phyloP scores from a whole-genome alignment of 1,140 invertebrate species.

The Hycleus cichorii region DNA sequence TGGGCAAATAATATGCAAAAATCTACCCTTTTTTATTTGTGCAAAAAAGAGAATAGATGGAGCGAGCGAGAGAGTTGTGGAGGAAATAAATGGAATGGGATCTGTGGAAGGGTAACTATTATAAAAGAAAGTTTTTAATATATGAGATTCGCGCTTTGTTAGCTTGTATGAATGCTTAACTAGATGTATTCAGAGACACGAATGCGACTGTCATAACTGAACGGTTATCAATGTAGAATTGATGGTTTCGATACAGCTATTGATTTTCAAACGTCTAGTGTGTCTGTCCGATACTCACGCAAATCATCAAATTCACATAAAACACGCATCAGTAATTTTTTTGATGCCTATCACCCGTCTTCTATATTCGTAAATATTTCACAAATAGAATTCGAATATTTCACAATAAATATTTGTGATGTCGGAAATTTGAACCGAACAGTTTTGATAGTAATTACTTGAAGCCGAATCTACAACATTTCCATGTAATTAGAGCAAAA shows the following conservation, averaged over 20 bases:
- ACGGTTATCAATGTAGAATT: constrained; percentile 42
- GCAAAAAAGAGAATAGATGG: neutral
- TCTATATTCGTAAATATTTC: no score
- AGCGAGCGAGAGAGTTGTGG: neutral
- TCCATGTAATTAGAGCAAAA: no score
- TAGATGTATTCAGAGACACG: constrained; percentile 42
- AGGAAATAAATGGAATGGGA: neutral
- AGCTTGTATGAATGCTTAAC: constrained; percentile 40
- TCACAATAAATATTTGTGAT: neutral
- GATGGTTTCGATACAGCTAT: constrained; percentile 33
- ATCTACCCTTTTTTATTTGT: constrained; percentile 19
- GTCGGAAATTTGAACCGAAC: neutral
- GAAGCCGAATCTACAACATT: no score
- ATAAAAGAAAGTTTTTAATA: constrained; percentile 22
- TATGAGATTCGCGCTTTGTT: constrained; percentile 40
- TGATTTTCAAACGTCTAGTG: constrained; percentile 23
- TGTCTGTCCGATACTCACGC: constrained; percentile 13
- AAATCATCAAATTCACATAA: constrained; percentile 27
- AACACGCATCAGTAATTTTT: neutral
- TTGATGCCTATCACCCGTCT: no score
- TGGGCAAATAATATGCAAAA: constrained; percentile 35
- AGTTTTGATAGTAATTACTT: neutral
- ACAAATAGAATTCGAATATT: no score
- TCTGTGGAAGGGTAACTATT: constrained; percentile 2
- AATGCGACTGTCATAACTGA: constrained; percentile 42